These are phyloP conservation scores for Sander lucioperca DNA, from an alignment of 2,113 vertebrate genomes.

Conservation along the genomic window DNA sequence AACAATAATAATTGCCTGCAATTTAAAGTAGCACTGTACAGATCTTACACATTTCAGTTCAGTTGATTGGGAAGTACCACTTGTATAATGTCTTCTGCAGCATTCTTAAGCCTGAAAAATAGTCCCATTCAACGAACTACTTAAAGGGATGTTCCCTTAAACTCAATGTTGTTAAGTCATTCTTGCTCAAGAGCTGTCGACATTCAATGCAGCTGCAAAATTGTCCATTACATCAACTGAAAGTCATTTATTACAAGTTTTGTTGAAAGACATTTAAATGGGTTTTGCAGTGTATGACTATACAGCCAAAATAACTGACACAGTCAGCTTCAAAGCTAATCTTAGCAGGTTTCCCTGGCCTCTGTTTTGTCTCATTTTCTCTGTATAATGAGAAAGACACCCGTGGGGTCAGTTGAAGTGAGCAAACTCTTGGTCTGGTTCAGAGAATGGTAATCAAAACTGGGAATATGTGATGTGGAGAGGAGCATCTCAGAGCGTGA, in stretches of 20 bases:
- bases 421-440: constrained; percentile 38
- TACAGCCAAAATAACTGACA: constrained; percentile 21
- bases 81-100: background rate
- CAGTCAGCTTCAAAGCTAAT: constrained; percentile 10
- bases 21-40: background rate
- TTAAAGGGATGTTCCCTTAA: too few species aligned
- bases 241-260: background rate
- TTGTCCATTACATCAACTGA: constrained; percentile 13
- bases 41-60: background rate
- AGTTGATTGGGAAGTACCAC: background rate
- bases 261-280: background rate
- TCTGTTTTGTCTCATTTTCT: constrained; percentile 29
- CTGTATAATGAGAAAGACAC: constrained; percentile 34
- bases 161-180: background rate
- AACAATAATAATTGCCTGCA: background rate
- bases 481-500: constrained; percentile 13
- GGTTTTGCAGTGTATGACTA: background rate
- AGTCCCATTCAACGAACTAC: too few species aligned
- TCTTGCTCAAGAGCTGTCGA: background rate
- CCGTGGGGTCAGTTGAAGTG: constrained; percentile 24
- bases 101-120: too few species aligned
- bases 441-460: constrained; percentile 45
- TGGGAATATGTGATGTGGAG: constrained; percentile 23
- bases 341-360: background rate
- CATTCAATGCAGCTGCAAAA: background rate